These are phyloP conservation scores for Nesogale talazaci DNA, from an alignment of 2,113 vertebrate species.

Conservation along the genomic window DNA sequence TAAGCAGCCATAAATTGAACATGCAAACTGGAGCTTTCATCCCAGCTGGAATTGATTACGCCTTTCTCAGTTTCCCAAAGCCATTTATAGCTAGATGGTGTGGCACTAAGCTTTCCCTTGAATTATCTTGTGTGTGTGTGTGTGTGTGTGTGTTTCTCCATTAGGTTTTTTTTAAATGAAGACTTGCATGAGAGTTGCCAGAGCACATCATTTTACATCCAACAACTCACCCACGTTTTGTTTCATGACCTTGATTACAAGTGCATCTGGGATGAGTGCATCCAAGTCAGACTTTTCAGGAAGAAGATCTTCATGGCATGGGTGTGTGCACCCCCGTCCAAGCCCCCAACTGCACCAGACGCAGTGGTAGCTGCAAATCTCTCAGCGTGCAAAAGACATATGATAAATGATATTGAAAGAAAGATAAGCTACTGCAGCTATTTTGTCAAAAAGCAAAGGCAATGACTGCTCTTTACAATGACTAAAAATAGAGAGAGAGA, in stretches of 20 bases:
- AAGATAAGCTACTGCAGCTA: background rate
- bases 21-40: slow-evolving; percentile 49
- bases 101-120: background rate
- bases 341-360: background rate
- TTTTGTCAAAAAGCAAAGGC: slow-evolving; percentile 38
- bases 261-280: background rate
- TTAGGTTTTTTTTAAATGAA: too few species aligned
- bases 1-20: slow-evolving; percentile 17
- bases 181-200: too few species aligned
- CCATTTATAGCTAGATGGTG: slow-evolving; percentile 46
- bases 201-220: too few species aligned
- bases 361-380: background rate
- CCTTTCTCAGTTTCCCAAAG: slow-evolving; percentile 42
- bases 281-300: background rate
- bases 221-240: too few species aligned
- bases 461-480: background rate
- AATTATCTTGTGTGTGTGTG: background rate
- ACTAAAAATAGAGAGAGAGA: background rate
- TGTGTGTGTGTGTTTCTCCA: background rate
- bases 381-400: slow-evolving; percentile 3
- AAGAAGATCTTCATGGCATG: background rate
- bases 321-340: background rate
- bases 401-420: slow-evolving; percentile 8
- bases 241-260: too few species aligned
- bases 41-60: slow-evolving; percentile 56